Conservation (phyloP, 2,113 vertebrate genomes). For the Tychaedon coryphoeus region DNA sequence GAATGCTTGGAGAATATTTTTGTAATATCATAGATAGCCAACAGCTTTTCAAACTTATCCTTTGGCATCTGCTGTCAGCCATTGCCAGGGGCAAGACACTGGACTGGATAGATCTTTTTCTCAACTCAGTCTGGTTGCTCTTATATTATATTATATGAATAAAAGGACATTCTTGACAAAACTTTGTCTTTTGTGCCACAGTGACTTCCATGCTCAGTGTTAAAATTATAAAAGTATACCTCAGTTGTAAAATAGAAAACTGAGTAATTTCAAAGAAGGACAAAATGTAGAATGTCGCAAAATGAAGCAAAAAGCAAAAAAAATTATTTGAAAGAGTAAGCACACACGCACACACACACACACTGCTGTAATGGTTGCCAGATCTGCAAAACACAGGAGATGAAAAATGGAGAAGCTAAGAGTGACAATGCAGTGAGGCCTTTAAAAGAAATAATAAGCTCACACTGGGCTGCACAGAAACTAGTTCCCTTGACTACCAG, state of each 20-base stretch:
- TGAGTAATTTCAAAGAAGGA: neutral
- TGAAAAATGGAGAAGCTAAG: neutral
- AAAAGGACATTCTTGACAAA: neutral
- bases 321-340: neutral
- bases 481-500: conserved; percentile 58
- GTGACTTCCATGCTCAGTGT: neutral
- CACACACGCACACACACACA: neutral
- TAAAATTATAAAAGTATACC: neutral
- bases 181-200: neutral
- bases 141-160: neutral
- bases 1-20: neutral
- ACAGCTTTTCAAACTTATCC: neutral
- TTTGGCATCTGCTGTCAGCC: neutral
- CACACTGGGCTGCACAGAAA: conserved; percentile 27
- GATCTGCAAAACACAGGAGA: neutral
- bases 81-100: neutral
- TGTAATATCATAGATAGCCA: neutral
- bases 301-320: neutral
- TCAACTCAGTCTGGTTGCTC: neutral
- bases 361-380: neutral
- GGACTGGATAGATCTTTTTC: neutral
- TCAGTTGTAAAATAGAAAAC: neutral
- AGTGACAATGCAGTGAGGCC: conserved; percentile 19
- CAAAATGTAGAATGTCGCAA: neutral
- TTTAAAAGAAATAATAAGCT: conserved; percentile 62